Base-by-base conservation (phyloP, 92 coral and sea anemone species). In the Phenganax stokvisi region DNA sequence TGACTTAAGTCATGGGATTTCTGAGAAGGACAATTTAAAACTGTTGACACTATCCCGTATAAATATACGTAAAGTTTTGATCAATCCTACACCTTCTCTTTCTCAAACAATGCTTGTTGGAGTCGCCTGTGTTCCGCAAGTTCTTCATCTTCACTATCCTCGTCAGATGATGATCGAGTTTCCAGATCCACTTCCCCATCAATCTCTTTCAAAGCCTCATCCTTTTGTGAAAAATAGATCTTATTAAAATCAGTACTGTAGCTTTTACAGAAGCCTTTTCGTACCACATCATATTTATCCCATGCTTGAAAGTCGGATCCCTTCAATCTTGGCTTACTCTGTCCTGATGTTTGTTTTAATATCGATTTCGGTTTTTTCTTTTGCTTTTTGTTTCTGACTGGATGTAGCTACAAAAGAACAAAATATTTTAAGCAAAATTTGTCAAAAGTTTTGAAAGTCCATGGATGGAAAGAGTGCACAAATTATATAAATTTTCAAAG, bases 231-330 rank as follows among this genome's bases (percentile, higher is more conserved):
- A 15, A 5, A 61, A 7, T 13, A 13, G 6, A 25, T 61, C 27
- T 17, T 61, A 61, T 2, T 37, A 37, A 5, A 37, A 37, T 37
- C 47, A 37, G 3, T 37, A 37, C 15, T 61, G 27, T 28, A 61
- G 67, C 8, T 61, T 0, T 1, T 61, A 15, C 27, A 25, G 13
- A 28, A 61, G 67, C 25, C 5, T 61, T 17, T 17, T 77, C 98
- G 85, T 54, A 94, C 98, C 87, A 92, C 98, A 89, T 94, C 89
- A 85, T 90, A 91, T 75, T 85, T 92, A 69, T 94, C 98, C 98
- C 98, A 94, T 10, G 92, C 88, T 56, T 87, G 68, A 60, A 92
- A 94, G 85, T 94, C 97, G 72, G 88, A 92, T 0, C 96, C 92
- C 74, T 89, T 89, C 37, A 94, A 84, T 76, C 89, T 82, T 20